Percentiles rank a stretch among this genome's conserved stretches.
Evolutionary conservation across 2,113 vertebrate genomes (phyloP).

Genomic region (Poecile atricapillus): DNA sequence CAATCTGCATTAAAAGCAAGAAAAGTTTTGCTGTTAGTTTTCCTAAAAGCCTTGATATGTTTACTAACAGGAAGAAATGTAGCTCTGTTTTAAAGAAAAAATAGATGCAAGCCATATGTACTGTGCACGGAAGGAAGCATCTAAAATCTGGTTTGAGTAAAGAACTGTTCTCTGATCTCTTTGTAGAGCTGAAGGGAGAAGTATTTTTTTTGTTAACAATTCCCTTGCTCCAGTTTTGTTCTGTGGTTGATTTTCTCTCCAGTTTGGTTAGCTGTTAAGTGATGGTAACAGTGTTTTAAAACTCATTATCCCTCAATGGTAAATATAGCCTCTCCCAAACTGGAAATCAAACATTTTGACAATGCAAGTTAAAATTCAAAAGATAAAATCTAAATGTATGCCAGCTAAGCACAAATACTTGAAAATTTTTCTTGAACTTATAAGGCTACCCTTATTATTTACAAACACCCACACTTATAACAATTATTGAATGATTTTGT

Average conservation of each 20-base stretch:
- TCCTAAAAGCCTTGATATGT: conserved; percentile 21
- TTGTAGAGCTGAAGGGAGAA: conserved; percentile 49
- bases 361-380: conserved; percentile 19
- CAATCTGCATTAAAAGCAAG: not conserved
- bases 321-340: conserved; percentile 1
- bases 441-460: not conserved
- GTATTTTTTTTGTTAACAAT: conserved; percentile 52
- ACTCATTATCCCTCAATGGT: conserved; percentile 39
- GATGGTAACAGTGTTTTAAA: conserved; percentile 59
- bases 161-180: conserved; percentile 63
- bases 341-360: conserved; percentile 43
- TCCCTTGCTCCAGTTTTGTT: conserved; percentile 49
- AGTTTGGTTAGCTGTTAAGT: conserved; percentile 53
- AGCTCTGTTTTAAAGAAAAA: conserved; percentile 20
- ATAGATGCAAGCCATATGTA: conserved; percentile 51
- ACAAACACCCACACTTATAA: not conserved
- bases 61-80: conserved; percentile 66
- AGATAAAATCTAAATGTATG: not conserved
- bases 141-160: conserved; percentile 63
- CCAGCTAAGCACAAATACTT: conserved; percentile 27
- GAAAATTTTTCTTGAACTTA: not conserved
- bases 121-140: conserved; percentile 30
- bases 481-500: not conserved
- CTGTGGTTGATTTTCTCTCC: conserved; percentile 42
- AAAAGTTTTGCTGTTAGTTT: conserved; percentile 16